A percentile compares a stretch with the other conserved stretches of the same genome.
Conservation (phyloP, 2,888 invertebrate species). For the Bugulina stolonifera region DNA sequence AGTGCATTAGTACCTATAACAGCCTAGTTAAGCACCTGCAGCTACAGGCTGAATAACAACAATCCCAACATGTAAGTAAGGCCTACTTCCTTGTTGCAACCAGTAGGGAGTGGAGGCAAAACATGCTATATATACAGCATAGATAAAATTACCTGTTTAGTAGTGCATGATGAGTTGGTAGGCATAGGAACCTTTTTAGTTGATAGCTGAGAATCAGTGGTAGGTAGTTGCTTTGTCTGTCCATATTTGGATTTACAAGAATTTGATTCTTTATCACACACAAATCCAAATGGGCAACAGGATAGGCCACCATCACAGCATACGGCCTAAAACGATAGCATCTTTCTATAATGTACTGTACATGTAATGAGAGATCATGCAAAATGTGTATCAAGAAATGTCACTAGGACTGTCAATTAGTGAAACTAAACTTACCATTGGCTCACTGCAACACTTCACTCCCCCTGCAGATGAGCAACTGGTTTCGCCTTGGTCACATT, state of each 20-base stretch:
- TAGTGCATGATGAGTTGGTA: slow-evolving; percentile 4
- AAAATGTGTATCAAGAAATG: too few species aligned
- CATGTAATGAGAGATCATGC: too few species aligned
- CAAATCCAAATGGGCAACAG: slow-evolving; percentile 35
- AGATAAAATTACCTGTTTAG: slow-evolving; percentile 20
- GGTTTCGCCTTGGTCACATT: not conserved
- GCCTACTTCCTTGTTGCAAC: too few species aligned
- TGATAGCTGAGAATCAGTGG: not conserved
- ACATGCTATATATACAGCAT: too few species aligned
- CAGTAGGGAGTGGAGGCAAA: too few species aligned
- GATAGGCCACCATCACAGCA: slow-evolving; percentile 37
- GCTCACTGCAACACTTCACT: not conserved
- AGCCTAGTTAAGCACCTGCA: too few species aligned
- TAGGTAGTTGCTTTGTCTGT: not conserved
- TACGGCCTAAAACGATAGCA: slow-evolving; percentile 30
- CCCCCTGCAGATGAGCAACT: not conserved
- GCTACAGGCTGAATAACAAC: too few species aligned
- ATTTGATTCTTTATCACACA: slow-evolving; percentile 30
- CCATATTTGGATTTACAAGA: slow-evolving; percentile 28
- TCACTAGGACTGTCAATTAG: too few species aligned
- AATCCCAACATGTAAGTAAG: too few species aligned
- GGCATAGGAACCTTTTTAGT: not conserved
- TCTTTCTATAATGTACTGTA: too few species aligned
- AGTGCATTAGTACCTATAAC: too few species aligned
- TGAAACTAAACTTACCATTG: not conserved